Evolutionary conservation across 1,140 invertebrate genomes (phyloP).

Genomic region (Drosophila sturtevanti): DNA sequence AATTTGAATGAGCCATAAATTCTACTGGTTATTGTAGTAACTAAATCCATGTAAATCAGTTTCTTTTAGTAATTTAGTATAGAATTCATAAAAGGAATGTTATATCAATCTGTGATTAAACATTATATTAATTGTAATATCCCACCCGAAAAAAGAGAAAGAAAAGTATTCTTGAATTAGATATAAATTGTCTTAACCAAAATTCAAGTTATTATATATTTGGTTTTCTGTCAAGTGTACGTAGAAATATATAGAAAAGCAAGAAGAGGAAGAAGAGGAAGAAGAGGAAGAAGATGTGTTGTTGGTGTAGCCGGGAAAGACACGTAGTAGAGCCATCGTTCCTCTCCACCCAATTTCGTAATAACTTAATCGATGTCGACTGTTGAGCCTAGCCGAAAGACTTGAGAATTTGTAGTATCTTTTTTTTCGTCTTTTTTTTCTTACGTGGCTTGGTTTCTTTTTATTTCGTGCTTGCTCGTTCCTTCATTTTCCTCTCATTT

Average conservation of each 20-base stretch:
- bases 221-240: not conserved
- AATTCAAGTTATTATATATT: not conserved
- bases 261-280: too few species aligned
- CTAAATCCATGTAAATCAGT: too few species aligned
- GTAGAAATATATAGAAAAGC: conserved; percentile 19
- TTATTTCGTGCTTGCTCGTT: too few species aligned
- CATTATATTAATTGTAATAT: too few species aligned
- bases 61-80: too few species aligned
- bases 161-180: too few species aligned
- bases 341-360: conserved; percentile 67
- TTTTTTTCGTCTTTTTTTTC: conserved; percentile 14
- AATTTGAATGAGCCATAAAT: too few species aligned
- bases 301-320: conserved; percentile 37
- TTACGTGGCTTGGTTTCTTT: too few species aligned
- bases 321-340: conserved; percentile 59
- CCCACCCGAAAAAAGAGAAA: too few species aligned
- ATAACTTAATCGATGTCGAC: conserved; percentile 80
- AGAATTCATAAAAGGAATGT: too few species aligned
- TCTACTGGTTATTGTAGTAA: too few species aligned
- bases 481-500: conserved; percentile 21
- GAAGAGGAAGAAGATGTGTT: conserved; percentile 15
- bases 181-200: not conserved
- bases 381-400: conserved; percentile 40
- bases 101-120: too few species aligned
- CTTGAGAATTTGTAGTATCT: conserved; percentile 62